Conservation (phyloP, 2,797 vertebrate genomes). For the Mallotus villosus region DNA sequence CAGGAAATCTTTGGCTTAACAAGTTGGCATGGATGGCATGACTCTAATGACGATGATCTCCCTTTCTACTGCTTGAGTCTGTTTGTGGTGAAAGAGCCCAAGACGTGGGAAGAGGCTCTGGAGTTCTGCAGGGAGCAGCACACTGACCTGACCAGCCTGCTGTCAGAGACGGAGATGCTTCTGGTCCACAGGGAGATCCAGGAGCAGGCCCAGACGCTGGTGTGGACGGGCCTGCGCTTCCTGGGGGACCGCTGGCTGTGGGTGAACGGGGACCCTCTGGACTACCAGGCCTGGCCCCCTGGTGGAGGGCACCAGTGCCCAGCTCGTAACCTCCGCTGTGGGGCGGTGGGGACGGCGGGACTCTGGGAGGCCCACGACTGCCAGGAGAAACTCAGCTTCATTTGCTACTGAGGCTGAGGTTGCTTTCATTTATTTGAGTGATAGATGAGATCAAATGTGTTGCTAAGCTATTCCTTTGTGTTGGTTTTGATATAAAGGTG, state of each 20-base stretch:
- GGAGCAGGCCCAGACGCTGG: conserved; percentile 23
- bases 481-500: background rate
- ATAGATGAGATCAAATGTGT: background rate
- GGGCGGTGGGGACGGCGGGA: conserved; percentile 12
- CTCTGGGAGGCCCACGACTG: conserved; percentile 26
- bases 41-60: too few species aligned
- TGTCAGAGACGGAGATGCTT: background rate
- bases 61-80: conserved; percentile 18
- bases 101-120: conserved; percentile 25
- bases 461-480: background rate
- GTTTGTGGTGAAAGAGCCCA: background rate
- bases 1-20: background rate
- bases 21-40: background rate
- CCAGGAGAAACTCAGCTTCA: conserved; percentile 29
- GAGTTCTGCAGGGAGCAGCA: background rate
- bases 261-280: conserved; percentile 28
- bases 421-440: background rate
- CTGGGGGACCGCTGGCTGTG: conserved; percentile 55
- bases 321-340: conserved; percentile 21
- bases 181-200: background rate
- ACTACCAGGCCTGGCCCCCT: conserved; percentile 11
- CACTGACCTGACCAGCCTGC: conserved; percentile 15
- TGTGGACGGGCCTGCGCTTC: conserved; percentile 57
- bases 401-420: conserved; percentile 4
- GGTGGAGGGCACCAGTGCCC: conserved; percentile 21